phyloP scores from a whole-genome alignment of 2,113 vertebrate genomes.

The Crypturellus undulatus region DNA sequence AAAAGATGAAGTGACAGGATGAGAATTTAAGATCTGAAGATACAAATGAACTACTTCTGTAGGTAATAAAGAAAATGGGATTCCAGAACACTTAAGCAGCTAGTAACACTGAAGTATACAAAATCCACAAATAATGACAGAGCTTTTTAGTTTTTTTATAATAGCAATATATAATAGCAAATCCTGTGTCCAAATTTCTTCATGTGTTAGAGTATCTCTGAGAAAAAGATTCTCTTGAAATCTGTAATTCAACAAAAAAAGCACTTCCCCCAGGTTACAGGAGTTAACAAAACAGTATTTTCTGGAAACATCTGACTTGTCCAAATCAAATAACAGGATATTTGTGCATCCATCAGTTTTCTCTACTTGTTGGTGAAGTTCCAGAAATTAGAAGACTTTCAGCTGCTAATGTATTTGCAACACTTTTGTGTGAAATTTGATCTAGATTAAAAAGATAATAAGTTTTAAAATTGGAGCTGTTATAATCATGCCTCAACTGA shows the following conservation, averaged over 20 bases:
- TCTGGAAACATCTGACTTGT: neutral
- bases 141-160: neutral
- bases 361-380: neutral
- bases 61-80: neutral
- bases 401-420: neutral
- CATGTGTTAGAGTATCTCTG: neutral
- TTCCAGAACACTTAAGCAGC: neutral
- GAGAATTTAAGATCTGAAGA: neutral
- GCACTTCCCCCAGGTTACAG: neutral
- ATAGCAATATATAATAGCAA: neutral
- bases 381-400: slow-evolving; percentile 7
- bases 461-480: neutral
- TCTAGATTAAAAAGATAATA: no score
- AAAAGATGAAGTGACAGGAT: neutral
- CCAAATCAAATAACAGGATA: neutral
- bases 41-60: neutral
- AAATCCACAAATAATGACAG: neutral
- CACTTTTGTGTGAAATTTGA: neutral
- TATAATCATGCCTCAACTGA: neutral
- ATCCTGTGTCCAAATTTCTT: neutral
- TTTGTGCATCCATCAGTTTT: neutral
- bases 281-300: neutral
- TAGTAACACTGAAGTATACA: neutral
- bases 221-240: neutral
- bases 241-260: neutral